phyloP scores from a whole-genome alignment of 2,113 vertebrate species.

The Amblyornis subalaris region DNA sequence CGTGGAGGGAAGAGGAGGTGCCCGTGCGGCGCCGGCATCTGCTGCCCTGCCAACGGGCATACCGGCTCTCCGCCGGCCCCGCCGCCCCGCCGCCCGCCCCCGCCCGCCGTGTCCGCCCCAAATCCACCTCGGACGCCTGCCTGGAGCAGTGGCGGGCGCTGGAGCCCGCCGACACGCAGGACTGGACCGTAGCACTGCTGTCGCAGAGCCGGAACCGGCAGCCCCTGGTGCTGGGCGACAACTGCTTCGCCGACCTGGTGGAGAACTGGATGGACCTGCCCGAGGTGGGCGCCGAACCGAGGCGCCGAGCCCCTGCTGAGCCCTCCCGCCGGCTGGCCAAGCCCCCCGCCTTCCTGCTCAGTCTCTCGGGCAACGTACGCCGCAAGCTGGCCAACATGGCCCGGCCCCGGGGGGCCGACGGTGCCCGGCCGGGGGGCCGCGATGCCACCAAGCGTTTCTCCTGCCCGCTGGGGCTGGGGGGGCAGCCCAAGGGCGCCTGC shows the following conservation, averaged over 20 bases:
- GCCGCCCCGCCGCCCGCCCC: slow-evolving; percentile 65
- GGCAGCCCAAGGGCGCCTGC: slow-evolving; percentile 78
- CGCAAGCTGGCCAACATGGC: slow-evolving; percentile 83
- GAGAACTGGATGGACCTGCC: slow-evolving; percentile 99
- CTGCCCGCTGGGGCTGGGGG: slow-evolving; percentile 81
- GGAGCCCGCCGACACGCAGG: slow-evolving; percentile 77
- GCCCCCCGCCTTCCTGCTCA: slow-evolving; percentile 85
- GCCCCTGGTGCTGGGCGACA: slow-evolving; percentile 92
- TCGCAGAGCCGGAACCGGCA: slow-evolving; percentile 91
- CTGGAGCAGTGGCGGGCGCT: slow-evolving; percentile 89
- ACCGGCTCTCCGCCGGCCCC: slow-evolving; percentile 78
- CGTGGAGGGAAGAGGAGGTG: slow-evolving; percentile 85
- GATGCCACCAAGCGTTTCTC: slow-evolving; percentile 82
- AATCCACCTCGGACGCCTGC: slow-evolving; percentile 92
- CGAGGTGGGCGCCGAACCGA: slow-evolving; percentile 77
- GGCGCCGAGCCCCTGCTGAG: slow-evolving; percentile 50
- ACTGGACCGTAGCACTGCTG: slow-evolving; percentile 90
- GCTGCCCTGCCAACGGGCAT: slow-evolving; percentile 60
- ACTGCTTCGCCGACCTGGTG: slow-evolving; percentile 95
- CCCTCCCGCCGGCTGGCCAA: slow-evolving; percentile 80
- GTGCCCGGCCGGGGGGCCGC: slow-evolving; percentile 3
- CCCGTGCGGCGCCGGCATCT: slow-evolving; percentile 18
- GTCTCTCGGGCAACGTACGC: slow-evolving; percentile 81
- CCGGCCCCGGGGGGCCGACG: slow-evolving; percentile 50
- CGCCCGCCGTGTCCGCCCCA: slow-evolving; percentile 79